A percentile compares a stretch with the other conserved stretches of the same genome.
phyloP scores from a whole-genome alignment of 2,113 vertebrate species.

The Progne subis region DNA sequence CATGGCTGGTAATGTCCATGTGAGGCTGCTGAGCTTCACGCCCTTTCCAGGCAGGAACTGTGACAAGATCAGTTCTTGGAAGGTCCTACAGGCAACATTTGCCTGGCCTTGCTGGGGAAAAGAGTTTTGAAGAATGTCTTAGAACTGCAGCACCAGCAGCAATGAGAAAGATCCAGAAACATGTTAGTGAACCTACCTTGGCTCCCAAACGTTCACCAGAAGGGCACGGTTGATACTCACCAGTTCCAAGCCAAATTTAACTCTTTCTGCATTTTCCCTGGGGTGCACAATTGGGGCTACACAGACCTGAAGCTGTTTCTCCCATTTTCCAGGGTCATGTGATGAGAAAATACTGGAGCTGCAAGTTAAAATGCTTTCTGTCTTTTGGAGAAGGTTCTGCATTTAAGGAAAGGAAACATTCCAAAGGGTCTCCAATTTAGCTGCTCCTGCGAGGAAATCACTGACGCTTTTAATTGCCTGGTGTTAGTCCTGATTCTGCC shows the following conservation, averaged over 20 bases:
- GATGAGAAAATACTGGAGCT: not conserved
- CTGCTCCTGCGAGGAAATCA: not conserved
- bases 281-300: not conserved
- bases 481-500: not conserved
- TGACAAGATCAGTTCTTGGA: not conserved
- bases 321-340: not conserved
- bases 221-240: not conserved
- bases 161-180: not conserved
- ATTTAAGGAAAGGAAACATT: not conserved
- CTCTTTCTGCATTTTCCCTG: not conserved
- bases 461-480: not conserved
- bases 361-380: not conserved
- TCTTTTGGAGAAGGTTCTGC: not conserved
- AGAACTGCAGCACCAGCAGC: not conserved
- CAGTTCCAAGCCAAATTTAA: not conserved
- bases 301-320: not conserved
- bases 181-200: not conserved
- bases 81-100: not conserved
- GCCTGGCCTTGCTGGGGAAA: not conserved
- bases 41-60: not conserved
- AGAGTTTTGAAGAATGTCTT: not conserved
- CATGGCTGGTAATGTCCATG: slow-evolving; percentile 62
- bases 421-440: not conserved
- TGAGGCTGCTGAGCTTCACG: not conserved
- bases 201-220: not conserved